Base-by-base conservation (phyloP, 2,113 vertebrate species). In the Vombatus ursinus region DNA sequence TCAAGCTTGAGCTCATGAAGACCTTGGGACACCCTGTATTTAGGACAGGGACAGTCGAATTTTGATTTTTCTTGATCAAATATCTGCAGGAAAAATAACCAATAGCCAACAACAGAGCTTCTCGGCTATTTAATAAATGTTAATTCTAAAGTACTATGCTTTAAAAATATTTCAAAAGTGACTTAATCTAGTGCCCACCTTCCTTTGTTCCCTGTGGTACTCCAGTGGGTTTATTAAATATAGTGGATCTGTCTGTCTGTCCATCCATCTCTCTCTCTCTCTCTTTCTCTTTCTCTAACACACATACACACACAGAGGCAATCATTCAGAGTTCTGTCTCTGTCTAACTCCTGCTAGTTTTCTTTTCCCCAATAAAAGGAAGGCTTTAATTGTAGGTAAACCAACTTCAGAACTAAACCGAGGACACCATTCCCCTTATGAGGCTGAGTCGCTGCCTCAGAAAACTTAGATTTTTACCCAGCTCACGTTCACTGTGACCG, bases 101-200 rank as follows among this genome's bases (percentile, higher is more conserved):
- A 19, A 49, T 89, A 16, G 47, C 37, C 61, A 68, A 31, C 93
- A 68, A 89, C 95, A 7, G 89, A 52, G 92, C 51, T 95, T 52
- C 48, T 90, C 16, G 47, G 57, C 23, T 3, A 8, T 84, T 92
- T 50, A 0, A 24, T 53, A 95, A 92, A 61, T 2, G 92, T 92
- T 84, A 28, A 49, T 37, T 89, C 28, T 4, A 3, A 22, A 57
- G 1, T 25, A 44, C n/a, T 44, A 22, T 22, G 90, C 54, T 84
- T 90, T 96, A n/a, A 52, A 92, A 96, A 50, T n/a, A 24, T 31
- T 37, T 68, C 57, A 37, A 12, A 14, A 94, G 77, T 93, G 57
- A 11, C 57, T 5, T 5, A 89, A 24, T 31, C 52, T 16, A 14
- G 26, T 44, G 3, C 52, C 90, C 23, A 5, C 19, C 10, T 25